Conservation (phyloP, 2,113 vertebrate species). For the Regulus satrapa region DNA sequence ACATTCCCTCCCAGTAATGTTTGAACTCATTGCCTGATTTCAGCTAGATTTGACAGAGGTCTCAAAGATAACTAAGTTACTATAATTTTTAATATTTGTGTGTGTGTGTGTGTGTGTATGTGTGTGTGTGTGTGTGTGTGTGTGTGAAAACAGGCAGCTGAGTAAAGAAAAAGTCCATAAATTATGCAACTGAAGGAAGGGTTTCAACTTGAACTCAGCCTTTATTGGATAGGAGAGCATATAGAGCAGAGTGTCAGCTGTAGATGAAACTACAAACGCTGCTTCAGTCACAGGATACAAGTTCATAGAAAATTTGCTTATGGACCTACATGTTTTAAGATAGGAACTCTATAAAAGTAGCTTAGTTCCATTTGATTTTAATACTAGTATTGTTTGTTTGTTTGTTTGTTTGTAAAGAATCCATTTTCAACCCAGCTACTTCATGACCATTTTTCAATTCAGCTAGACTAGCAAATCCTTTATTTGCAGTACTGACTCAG, state of each 20-base stretch:
- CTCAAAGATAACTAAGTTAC: slow-evolving; percentile 7
- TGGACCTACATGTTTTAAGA: neutral
- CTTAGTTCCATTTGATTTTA: neutral
- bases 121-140: too few species aligned
- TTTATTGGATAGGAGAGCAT: neutral
- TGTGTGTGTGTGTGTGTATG: neutral
- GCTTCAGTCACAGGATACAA: neutral
- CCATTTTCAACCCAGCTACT: neutral
- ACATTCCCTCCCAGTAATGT: slow-evolving; percentile 19
- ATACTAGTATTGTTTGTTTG: neutral
- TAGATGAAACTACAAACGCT: neutral
- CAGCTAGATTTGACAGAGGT: slow-evolving; percentile 44
- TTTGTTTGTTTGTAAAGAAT: neutral
- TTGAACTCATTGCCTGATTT: slow-evolving; percentile 48
- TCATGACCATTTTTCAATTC: neutral
- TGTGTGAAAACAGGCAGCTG: neutral
- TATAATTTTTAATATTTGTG: neutral
- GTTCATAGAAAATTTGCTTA: neutral
- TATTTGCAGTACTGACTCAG: neutral
- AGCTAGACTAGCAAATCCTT: neutral
- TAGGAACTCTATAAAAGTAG: neutral
- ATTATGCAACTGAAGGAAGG: neutral
- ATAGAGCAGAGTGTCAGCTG: neutral
- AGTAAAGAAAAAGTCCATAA: neutral
- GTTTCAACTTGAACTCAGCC: neutral